A percentile compares a stretch with the other conserved stretches of the same genome.
These are phyloP conservation scores for Euwallacea similis DNA, from an alignment of 1,140 invertebrate species.

Conservation along the genomic window DNA sequence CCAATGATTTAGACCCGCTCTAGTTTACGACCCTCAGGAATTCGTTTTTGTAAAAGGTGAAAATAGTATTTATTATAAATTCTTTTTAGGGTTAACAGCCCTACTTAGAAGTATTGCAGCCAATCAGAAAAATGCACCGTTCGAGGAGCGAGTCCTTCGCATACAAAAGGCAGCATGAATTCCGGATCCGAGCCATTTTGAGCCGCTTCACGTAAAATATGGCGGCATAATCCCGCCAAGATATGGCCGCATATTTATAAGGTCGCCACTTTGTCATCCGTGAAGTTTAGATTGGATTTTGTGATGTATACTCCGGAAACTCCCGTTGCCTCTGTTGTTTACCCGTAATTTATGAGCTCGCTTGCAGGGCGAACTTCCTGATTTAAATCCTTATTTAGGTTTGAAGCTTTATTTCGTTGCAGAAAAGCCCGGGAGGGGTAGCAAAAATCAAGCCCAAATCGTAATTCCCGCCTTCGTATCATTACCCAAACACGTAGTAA, in stretches of 20 bases:
- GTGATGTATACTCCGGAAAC: conserved; percentile 44
- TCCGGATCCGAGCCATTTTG: conserved; percentile 25
- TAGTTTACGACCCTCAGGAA: conserved; percentile 7
- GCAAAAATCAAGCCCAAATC: conserved; percentile 11
- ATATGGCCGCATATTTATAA: conserved; percentile 55
- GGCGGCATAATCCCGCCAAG: conserved; percentile 51
- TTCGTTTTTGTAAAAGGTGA: neutral
- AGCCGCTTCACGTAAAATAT: conserved; percentile 46
- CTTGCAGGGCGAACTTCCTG: conserved; percentile 32
- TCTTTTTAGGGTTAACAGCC: too few relatives aligned
- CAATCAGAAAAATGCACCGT: neutral
- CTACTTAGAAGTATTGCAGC: too few relatives aligned
- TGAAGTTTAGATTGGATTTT: conserved; percentile 55
- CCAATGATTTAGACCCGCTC: conserved; percentile 33
- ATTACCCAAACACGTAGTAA: conserved; percentile 44
- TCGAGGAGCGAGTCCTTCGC: conserved; percentile 6
- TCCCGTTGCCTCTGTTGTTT: conserved; percentile 18
- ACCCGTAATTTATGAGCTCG: conserved; percentile 29
- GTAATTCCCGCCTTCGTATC: neutral
- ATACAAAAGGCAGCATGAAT: conserved; percentile 22
- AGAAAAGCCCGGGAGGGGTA: too few relatives aligned
- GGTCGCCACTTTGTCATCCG: conserved; percentile 53
- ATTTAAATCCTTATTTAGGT: conserved; percentile 37
- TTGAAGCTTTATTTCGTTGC: neutral
- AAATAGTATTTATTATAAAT: neutral